A percentile compares a stretch with the other conserved stretches of the same genome.
Conservation (phyloP, 2,797 vertebrate species). For the Acridotheres tristis region DNA sequence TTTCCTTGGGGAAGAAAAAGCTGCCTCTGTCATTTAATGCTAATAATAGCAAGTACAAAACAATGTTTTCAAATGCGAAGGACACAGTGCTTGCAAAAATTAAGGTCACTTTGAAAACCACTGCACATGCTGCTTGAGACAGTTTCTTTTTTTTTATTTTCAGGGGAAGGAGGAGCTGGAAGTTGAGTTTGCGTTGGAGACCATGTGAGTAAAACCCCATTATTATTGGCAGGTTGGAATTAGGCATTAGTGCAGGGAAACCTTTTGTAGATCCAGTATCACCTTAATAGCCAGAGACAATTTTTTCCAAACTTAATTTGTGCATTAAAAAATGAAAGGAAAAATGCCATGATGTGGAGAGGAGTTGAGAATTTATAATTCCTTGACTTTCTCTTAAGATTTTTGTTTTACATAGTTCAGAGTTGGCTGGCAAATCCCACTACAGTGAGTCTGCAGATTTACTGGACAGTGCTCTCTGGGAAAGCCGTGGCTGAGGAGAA, state of each 20-base stretch:
- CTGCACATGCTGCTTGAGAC: neutral
- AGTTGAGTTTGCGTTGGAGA: conserved; percentile 79
- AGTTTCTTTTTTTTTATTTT: neutral
- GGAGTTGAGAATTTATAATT: neutral
- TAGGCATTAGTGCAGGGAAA: neutral
- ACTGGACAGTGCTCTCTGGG: neutral
- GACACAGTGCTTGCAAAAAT: neutral
- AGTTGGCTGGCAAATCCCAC: neutral
- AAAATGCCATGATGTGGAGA: neutral
- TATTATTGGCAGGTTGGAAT: neutral
- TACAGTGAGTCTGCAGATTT: neutral
- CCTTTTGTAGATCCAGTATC: neutral
- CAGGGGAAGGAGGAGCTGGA: conserved; percentile 74
- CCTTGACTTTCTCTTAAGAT: neutral
- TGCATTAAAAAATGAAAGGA: neutral
- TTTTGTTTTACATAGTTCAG: neutral
- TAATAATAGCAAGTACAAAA: neutral
- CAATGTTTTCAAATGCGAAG: neutral
- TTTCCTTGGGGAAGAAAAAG: neutral
- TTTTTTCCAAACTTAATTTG: neutral
- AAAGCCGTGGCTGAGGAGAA: neutral
- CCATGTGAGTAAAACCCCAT: conserved; percentile 73
- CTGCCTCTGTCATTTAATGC: neutral
- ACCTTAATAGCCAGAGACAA: neutral
- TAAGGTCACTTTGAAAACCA: neutral